Evolutionary conservation across 2,797 vertebrate genomes (phyloP).

Genomic region (Helarctos malayanus): DNA sequence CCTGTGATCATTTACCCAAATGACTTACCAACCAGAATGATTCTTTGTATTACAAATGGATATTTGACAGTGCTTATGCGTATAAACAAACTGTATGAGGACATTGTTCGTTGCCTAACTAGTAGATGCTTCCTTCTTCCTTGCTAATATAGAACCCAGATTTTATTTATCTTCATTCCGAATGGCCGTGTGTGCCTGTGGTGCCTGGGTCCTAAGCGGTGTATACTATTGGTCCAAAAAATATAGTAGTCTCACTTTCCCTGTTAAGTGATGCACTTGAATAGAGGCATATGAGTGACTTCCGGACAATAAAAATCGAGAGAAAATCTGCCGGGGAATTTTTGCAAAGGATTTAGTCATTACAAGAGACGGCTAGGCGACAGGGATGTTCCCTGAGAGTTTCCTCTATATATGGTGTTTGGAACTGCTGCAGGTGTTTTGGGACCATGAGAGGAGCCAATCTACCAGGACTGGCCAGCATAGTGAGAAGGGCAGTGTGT

Average conservation of each 20-base stretch:
- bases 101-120: not conserved
- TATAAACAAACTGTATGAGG: not conserved
- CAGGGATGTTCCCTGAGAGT: not conserved
- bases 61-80: not conserved
- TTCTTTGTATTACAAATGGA: not conserved
- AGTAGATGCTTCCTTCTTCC: not conserved
- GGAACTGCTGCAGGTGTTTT: not conserved
- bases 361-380: not conserved
- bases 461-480: not conserved
- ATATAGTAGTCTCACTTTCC: not conserved
- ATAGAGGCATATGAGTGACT: not conserved
- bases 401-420: not conserved
- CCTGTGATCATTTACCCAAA: not conserved
- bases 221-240: not conserved
- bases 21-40: not conserved
- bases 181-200: not conserved
- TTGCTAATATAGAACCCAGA: not conserved
- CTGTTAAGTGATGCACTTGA: not conserved
- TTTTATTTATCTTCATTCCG: not conserved
- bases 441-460: not conserved
- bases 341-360: not conserved
- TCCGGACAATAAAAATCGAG: not conserved
- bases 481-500: not conserved
- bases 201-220: not conserved
- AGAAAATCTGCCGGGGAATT: not conserved